Evolutionary conservation across 2,797 vertebrate species (phyloP), one percentile per base, ranked within the genome.

Genomic region (Amniataba percoides): DNA sequence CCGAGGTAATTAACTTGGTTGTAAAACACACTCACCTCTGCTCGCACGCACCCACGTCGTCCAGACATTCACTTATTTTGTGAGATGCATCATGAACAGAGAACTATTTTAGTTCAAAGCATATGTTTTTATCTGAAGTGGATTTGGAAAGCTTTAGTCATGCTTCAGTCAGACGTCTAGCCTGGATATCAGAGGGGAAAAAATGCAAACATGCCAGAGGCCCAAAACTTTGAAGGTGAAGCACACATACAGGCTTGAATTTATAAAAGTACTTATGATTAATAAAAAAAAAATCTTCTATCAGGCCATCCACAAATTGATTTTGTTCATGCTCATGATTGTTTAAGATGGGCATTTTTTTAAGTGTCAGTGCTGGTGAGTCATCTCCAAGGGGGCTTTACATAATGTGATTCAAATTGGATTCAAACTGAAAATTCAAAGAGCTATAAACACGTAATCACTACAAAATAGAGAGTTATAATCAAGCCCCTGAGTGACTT

Each of bases 361-460:
- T 49, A 58, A 83, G 53, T 55, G 75, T 79, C 57, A 52, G 61
- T 12, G 60, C 77, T 70, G 11, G 71, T 49, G 58, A 46, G 49
- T 81, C 34, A 40, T 85, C 84, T 81, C 68, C 77, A 40, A 77
- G 71, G 79, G 59, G 76, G 74, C 85, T 87, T 89, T 82, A 84
- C 78, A 80, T 91, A 91, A 90, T 87, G 77, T 82, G 74, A 87
- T 88, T 88, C 83, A 88, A 90, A 87, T 81, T 89, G 74, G 65
- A 89, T 83, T 81, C 71, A 87, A 82, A 85, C 75, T 71, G 42
- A 80, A 86, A 87, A 85, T 82, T 83, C 84, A 36, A 72, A 86
- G 69, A 64, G 74, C 77, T 83, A 72, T 74, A 83, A 89, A 87
- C 49, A 62, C 72, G 55, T 67, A 71, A 65, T 72, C 55, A 18